These are phyloP conservation scores for Dicycla oo DNA, from an alignment of 2,888 invertebrate genomes.

Conservation along the genomic window DNA sequence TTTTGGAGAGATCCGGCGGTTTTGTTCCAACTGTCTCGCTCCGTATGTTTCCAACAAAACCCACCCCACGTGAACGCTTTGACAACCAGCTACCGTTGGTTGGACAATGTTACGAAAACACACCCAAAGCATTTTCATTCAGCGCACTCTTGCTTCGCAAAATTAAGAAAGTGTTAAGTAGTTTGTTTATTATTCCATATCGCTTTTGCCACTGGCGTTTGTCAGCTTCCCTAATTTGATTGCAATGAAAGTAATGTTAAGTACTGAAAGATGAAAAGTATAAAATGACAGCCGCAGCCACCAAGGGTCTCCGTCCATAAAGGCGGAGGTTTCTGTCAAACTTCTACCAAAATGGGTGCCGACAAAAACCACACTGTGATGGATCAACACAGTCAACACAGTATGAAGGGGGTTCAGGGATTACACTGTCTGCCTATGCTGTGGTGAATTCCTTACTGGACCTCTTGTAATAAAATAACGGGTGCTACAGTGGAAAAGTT, in stretches of 20 bases:
- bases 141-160: conserved; percentile 37
- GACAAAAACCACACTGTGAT: background rate
- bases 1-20: background rate
- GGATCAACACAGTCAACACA: background rate
- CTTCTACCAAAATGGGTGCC: background rate
- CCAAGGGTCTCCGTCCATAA: background rate
- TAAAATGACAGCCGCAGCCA: background rate
- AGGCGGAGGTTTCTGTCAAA: background rate
- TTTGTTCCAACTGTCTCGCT: background rate
- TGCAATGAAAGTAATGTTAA: background rate
- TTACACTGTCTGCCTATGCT: background rate
- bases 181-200: conserved; percentile 35
- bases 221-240: background rate
- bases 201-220: background rate
- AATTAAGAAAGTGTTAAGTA: conserved; percentile 54
- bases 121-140: conserved; percentile 59
- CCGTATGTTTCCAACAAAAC: conserved; percentile 53
- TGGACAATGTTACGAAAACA: conserved; percentile 62
- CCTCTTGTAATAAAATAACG: background rate
- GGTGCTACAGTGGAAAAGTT: background rate
- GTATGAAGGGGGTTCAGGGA: background rate
- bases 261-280: background rate
- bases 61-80: conserved; percentile 39
- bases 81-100: conserved; percentile 36
- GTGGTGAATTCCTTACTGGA: background rate